phyloP scores from a whole-genome alignment of 2,113 vertebrate genomes.

The western clawed frog (Xenopus tropicalis) region UCB_Xtro_10.0 CM004452.2:39512501-39513000 shows the following conservation, averaged over 20 bases:
- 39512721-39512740: conserved; percentile 14
- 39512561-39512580: conserved; percentile 15
- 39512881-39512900: not conserved
- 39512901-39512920: not conserved
- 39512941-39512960: not conserved
- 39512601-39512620: not conserved
- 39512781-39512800: conserved; percentile 22
- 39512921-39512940: not conserved
- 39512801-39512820: conserved; percentile 33
- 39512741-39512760: conserved; percentile 26
- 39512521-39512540: conserved; percentile 2
- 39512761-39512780: conserved; percentile 6
- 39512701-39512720: conserved; percentile 9
- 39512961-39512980: too few relatives aligned
- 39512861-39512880: not conserved
- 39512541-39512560: conserved; percentile 36
- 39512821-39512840: conserved; percentile 5
- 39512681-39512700: conserved; percentile 4
- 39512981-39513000: too few relatives aligned
- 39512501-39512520: not conserved
- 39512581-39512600: conserved; percentile 14
- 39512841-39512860: not conserved
- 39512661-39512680: not conserved
- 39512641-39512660: not conserved
- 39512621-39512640: not conserved